A percentile compares a stretch with the other conserved stretches of the same genome.
phyloP scores from a whole-genome alignment of 1,140 invertebrate species.

The Cydia fagiglandana region DNA sequence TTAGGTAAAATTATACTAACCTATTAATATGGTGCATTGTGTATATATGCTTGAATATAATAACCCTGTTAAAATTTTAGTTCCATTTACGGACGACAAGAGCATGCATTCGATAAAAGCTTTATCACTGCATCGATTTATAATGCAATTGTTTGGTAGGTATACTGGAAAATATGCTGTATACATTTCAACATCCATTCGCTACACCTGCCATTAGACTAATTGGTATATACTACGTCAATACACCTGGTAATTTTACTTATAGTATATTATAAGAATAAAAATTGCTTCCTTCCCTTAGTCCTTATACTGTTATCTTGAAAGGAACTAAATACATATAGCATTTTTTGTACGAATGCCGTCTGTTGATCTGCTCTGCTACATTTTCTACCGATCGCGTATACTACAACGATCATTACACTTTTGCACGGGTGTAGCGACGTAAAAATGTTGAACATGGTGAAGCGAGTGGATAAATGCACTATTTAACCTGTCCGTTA shows the following conservation, averaged over 20 bases:
- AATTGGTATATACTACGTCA: background rate
- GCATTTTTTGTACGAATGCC: too few relatives aligned
- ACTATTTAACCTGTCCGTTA: background rate
- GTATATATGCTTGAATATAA: constrained; percentile 27
- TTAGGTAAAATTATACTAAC: background rate
- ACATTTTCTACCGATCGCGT: background rate
- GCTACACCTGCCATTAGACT: background rate
- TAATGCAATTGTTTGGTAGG: constrained; percentile 32
- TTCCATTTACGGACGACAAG: constrained; percentile 28
- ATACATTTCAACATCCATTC: background rate
- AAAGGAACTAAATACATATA: too few relatives aligned
- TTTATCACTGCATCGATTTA: constrained; percentile 30
- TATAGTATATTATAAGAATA: too few relatives aligned
- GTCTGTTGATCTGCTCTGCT: too few relatives aligned
- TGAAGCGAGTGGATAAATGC: constrained; percentile 11
- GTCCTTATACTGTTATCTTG: too few relatives aligned
- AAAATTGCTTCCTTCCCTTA: too few relatives aligned
- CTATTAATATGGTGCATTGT: constrained; percentile 10
- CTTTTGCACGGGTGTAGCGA: background rate
- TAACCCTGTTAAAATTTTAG: constrained; percentile 25
- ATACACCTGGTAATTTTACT: background rate
- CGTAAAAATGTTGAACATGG: background rate
- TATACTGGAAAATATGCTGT: constrained; percentile 5
- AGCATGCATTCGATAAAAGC: constrained; percentile 31
- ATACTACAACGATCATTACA: background rate